Conservation (phyloP, 2,888 invertebrate species). For the Stenoptilia bipunctidactyla region DNA sequence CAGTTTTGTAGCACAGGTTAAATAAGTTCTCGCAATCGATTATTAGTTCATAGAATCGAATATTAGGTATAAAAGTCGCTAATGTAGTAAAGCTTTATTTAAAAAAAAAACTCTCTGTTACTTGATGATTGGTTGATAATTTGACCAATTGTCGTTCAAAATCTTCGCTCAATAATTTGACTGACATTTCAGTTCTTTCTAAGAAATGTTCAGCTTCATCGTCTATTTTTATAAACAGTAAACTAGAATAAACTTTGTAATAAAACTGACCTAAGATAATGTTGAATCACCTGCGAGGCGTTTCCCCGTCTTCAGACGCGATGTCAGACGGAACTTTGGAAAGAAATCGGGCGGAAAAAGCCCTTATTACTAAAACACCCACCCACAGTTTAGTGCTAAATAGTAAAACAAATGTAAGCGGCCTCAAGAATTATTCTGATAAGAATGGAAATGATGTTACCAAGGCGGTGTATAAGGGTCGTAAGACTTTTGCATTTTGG, state of each 20-base stretch:
- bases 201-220: neutral
- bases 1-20: neutral
- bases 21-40: neutral
- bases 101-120: neutral
- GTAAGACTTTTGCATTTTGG: slow-evolving; percentile 84
- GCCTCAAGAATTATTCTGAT: slow-evolving; percentile 49
- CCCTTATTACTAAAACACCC: slow-evolving; percentile 46
- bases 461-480: slow-evolving; percentile 47
- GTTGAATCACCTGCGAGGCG: slow-evolving; percentile 40
- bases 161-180: slow-evolving; percentile 57
- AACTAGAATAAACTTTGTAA: slow-evolving; percentile 16
- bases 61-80: neutral
- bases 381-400: slow-evolving; percentile 36
- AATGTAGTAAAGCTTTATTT: neutral
- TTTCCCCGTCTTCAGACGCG: slow-evolving; percentile 50
- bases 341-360: slow-evolving; percentile 51
- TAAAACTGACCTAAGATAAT: slow-evolving; percentile 22
- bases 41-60: neutral
- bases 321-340: slow-evolving; percentile 55
- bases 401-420: slow-evolving; percentile 26
- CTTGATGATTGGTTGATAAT: slow-evolving; percentile 21
- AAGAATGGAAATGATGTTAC: slow-evolving; percentile 59
- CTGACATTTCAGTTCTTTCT: slow-evolving; percentile 22
- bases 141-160: slow-evolving; percentile 28
- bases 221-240: too few relatives aligned